A percentile compares a stretch with the other conserved stretches of the same genome.
phyloP scores from a whole-genome alignment of 2,888 invertebrate species.

The Ypsolopha scabrella region DNA sequence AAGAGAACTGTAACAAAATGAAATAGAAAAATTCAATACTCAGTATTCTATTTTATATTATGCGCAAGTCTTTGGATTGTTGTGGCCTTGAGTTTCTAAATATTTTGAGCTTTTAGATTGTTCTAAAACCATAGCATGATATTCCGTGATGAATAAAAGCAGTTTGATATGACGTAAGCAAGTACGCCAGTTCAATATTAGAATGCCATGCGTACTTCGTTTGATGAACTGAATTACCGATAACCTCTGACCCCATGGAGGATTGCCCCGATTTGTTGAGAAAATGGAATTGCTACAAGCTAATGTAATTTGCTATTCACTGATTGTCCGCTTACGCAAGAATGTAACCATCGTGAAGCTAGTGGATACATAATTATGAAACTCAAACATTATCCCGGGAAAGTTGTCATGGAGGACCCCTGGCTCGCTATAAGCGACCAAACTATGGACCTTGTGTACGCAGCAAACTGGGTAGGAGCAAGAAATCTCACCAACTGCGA shows the following conservation, averaged over 20 bases:
- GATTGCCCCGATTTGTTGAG: background rate
- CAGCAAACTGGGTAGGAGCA: slow-evolving; percentile 88
- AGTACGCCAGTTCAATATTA: background rate
- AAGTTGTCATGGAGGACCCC: slow-evolving; percentile 83
- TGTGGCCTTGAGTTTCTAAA: too few species aligned
- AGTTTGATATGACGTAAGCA: background rate
- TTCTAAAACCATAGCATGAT: background rate
- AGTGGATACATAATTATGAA: slow-evolving; percentile 68
- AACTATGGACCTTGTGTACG: slow-evolving; percentile 83
- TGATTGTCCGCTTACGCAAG: slow-evolving; percentile 14
- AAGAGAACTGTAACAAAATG: too few species aligned
- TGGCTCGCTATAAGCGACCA: slow-evolving; percentile 76
- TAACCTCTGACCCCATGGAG: background rate
- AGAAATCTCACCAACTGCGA: slow-evolving; percentile 60
- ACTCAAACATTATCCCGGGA: slow-evolving; percentile 87
- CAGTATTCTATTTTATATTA: background rate
- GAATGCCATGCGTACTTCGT: background rate
- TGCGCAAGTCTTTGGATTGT: background rate
- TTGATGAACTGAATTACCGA: background rate
- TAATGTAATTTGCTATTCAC: slow-evolving; percentile 11
- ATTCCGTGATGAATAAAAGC: background rate
- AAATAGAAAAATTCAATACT: too few species aligned
- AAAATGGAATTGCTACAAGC: background rate
- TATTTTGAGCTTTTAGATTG: background rate
- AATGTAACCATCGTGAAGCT: slow-evolving; percentile 15